Base-by-base conservation (phyloP, 2,113 vertebrate species). In the Macaca mulatta region DNA sequence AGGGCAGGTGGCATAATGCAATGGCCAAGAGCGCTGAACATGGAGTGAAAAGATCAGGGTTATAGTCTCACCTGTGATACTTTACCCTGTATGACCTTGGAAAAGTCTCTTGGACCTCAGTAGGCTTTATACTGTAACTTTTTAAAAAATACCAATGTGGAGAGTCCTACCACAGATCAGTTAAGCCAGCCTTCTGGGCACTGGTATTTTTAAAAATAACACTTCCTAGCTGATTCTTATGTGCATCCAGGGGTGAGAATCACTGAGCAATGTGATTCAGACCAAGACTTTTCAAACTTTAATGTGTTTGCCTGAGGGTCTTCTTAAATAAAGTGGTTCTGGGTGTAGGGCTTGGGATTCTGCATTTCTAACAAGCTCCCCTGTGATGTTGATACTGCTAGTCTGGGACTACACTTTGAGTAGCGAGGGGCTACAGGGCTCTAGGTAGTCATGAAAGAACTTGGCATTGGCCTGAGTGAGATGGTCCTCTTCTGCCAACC, bases 11-110 rank as follows among this genome's bases (percentile, higher is more conserved):
- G 16, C 50, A 35, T 96, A 87, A 90, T 75, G 23, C 23, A 50
- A 2, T 77, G 77, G 70, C 48, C 78, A 91, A 90, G 45, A 81
- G 32, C 10, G 16, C 35, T 25, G 59, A 69, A 75, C 27, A 18
- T 40, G 52, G 84, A 72, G 83, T 93, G 59, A 84, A 69, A 82
- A 87, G 64, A 50, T 93, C 43, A 59, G 30, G 14, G 14, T 88
- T 61, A 2, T 45, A 67, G 57, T 90, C 45, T 96, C 35, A 90
- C 27, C 57, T 74, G 8, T 88, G 82, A 97, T 57, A 72, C 50
- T 84, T 93, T 92, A 81, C 61, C 59, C 38, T 83, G 72, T 84
- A 43, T 83, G 77, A 93, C 50, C 48, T 88, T 94, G 75, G 23
- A 57, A 40, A 84, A 59, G 48, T 93, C 48, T 27, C 48, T 17